phyloP scores from a whole-genome alignment of 2,888 invertebrate species.

The Ectobius pallidus region DNA sequence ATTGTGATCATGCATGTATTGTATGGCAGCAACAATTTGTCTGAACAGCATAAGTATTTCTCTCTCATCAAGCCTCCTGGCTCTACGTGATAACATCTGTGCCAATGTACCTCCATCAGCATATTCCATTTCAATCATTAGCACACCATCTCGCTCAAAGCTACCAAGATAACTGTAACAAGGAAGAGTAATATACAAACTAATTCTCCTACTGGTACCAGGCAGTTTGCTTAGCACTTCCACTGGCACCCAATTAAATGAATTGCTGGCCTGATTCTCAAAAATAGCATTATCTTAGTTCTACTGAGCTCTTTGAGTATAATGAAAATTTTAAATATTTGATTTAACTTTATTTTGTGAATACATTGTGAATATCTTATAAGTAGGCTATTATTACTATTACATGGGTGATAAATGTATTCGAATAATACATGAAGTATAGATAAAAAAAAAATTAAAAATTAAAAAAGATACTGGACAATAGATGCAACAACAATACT shows the following conservation, averaged over 20 bases:
- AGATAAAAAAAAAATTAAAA: no score
- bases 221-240: not conserved
- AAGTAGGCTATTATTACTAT: no score
- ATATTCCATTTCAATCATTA: constrained; percentile 81
- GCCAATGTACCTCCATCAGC: constrained; percentile 76
- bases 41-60: constrained; percentile 67
- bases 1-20: constrained; percentile 73
- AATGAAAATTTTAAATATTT: no score
- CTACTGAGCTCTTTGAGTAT: no score
- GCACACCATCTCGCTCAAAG: constrained; percentile 71
- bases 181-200: not conserved
- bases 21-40: constrained; percentile 72
- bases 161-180: constrained; percentile 68
- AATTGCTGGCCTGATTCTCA: not conserved
- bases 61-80: constrained; percentile 63
- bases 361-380: no score
- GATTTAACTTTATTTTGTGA: no score
- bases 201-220: not conserved
- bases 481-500: no score
- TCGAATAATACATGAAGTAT: no score
- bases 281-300: no score
- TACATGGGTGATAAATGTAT: no score
- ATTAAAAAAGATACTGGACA: no score
- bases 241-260: not conserved
- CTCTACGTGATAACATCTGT: constrained; percentile 64